Evolutionary conservation across 2,888 invertebrate species (phyloP).

Genomic region (Melanophora roralis): DNA sequence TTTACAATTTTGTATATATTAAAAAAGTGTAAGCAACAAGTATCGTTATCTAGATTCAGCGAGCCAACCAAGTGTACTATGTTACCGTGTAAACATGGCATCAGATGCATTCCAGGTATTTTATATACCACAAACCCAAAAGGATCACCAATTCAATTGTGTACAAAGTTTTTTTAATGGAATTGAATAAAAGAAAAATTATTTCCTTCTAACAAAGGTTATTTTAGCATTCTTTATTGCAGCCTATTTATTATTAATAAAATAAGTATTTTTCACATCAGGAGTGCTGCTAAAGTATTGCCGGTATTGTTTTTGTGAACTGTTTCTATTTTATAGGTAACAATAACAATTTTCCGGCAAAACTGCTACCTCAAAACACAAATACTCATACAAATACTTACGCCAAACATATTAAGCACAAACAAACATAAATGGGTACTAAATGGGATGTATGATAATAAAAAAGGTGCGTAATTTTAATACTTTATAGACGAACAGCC

Average conservation of each 20-base stretch:
- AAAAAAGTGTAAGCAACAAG: too few relatives aligned
- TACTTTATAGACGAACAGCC: conserved; percentile 33
- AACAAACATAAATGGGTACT: background rate
- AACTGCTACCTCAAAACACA: background rate
- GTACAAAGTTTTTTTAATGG: conserved; percentile 24
- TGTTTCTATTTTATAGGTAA: conserved; percentile 46
- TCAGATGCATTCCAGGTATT: too few relatives aligned
- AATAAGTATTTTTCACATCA: conserved; percentile 50
- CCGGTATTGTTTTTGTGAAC: conserved; percentile 39
- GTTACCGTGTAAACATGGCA: too few relatives aligned
- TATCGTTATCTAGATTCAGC: background rate
- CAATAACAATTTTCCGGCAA: conserved; percentile 24
- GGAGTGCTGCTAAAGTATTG: conserved; percentile 1
- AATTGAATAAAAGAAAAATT: conserved; percentile 10
- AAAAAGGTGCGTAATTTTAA: conserved; percentile 58
- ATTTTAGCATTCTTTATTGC: conserved; percentile 43
- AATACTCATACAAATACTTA: background rate
- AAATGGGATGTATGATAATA: conserved; percentile 6
- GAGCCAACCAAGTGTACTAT: conserved; percentile 2
- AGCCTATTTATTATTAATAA: conserved; percentile 60
- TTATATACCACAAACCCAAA: too few relatives aligned
- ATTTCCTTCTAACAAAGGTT: background rate
- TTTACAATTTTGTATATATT: too few relatives aligned
- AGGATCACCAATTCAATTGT: conserved; percentile 46
- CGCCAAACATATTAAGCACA: background rate